Base-by-base conservation (phyloP, 2,113 vertebrate genomes). In the Cathartes aura region DNA sequence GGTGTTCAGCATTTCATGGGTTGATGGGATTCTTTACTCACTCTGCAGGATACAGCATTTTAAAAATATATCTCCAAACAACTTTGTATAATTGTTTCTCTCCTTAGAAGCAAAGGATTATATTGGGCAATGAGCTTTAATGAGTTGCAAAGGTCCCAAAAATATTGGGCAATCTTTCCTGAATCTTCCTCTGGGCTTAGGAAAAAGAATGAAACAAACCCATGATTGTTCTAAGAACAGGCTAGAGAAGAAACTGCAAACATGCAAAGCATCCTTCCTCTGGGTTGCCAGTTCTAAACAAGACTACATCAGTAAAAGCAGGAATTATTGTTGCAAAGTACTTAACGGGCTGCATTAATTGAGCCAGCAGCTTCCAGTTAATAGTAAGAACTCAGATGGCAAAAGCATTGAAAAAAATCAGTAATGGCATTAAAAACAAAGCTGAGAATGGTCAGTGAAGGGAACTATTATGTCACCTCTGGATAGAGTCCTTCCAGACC, bases 161-260 rank as follows among this genome's bases (percentile, higher is more conserved):
- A 90, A 48, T 15, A 90, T 40, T 94, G 67, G 47, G 84, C 87
- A 95, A 59, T 52, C 74, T 90, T 88, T 89, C 78, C 59, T 86
- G 84, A 85, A 80, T 78, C 87, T 76, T 87, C 89, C 74, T 90
- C 62, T 86, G 82, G 58, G 84, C 48, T 90, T 73, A 74, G 38
- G 50, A 76, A 90, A 89, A 95, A 60, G 29, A 70, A 93, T 0
- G 15, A 82, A 87, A 92, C 21, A 93, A 93, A 85, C 29, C 9
- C 29, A 18, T 16, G 26, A 78, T 2, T 86, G 71, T 90, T 90
- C 74, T 88, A 86, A 74, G 84, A 95, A 62, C 50, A 48, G 58
- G 55, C 38, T 94, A 85, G 91, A 97, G 74, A 85, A 93, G 74
- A 91, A 94, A 82, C 63, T 43, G 82, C 74, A 85, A 94, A 95